Percentiles rank a stretch among this genome's conserved stretches.
Conservation (phyloP, 2,888 invertebrate genomes). For the Latrodectus hesperus region DNA sequence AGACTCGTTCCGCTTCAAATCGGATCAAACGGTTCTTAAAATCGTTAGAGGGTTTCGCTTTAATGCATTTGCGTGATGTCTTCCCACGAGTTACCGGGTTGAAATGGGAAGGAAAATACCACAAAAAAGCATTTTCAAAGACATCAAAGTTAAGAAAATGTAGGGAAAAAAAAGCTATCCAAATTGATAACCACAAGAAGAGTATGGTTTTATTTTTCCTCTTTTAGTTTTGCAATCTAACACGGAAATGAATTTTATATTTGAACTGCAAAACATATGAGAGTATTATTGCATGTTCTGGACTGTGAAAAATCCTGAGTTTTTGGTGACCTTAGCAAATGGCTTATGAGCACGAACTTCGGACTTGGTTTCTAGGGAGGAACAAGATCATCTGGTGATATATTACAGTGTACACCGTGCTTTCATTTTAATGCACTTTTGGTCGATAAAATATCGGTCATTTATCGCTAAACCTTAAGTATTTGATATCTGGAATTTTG, state of each 20-base stretch:
- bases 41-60: slow-evolving; percentile 5
- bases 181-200: not conserved
- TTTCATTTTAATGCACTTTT: not conserved
- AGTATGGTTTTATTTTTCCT: not conserved
- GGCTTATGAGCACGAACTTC: not conserved
- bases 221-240: not conserved
- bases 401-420: not conserved
- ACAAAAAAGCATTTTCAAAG: not conserved
- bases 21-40: not conserved
- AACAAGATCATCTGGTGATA: not conserved
- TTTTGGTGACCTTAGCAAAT: not conserved
- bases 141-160: not conserved
- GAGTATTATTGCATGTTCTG: not conserved
- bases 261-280: not conserved
- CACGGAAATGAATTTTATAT: slow-evolving; percentile 1
- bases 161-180: not conserved
- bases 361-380: not conserved
- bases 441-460: not conserved
- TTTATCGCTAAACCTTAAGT: not conserved
- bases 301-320: not conserved
- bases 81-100: not conserved
- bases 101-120: not conserved
- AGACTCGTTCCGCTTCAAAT: not conserved
- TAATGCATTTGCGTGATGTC: not conserved
- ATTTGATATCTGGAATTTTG: not conserved